These are phyloP conservation scores for Petrophora chlorosata DNA, from an alignment of 2,888 invertebrate species.

Conservation along the genomic window DNA sequence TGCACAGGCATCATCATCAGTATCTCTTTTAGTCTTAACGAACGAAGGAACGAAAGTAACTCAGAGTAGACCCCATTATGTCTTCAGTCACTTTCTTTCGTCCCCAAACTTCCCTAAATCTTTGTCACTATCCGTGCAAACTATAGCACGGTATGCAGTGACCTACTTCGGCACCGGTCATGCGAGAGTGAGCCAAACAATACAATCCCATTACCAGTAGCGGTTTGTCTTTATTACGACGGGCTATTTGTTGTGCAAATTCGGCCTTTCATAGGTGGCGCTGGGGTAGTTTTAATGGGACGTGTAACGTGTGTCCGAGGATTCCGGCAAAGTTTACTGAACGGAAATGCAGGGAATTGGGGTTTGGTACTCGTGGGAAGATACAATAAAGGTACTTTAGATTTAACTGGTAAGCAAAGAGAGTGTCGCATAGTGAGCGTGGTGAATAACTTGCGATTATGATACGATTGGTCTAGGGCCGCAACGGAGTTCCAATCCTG, in stretches of 20 bases:
- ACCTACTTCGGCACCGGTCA: slow-evolving; percentile 46
- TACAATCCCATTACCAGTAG: slow-evolving; percentile 51
- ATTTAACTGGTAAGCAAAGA: too few relatives aligned
- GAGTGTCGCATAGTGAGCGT: too few relatives aligned
- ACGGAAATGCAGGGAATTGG: slow-evolving; percentile 22
- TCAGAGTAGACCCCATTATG: too few relatives aligned
- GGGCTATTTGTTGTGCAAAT: slow-evolving; percentile 44
- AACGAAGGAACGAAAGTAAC: too few relatives aligned
- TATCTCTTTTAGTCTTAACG: too few relatives aligned
- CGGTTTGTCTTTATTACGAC: slow-evolving; percentile 55
- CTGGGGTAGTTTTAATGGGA: slow-evolving; percentile 16
- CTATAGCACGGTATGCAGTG: slow-evolving; percentile 33
- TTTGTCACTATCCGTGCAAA: slow-evolving; percentile 1
- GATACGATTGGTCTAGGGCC: too few relatives aligned
- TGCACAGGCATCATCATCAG: too few relatives aligned
- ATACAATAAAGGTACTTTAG: neutral
- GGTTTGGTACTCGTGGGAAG: slow-evolving; percentile 1
- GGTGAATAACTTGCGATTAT: too few relatives aligned
- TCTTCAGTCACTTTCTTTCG: too few relatives aligned
- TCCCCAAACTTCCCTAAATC: neutral
- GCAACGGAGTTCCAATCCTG: too few relatives aligned
- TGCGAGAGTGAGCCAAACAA: slow-evolving; percentile 54
- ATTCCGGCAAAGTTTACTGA: slow-evolving; percentile 26
- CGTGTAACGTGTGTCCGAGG: slow-evolving; percentile 11
- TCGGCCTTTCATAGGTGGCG: slow-evolving; percentile 25